Conservation (phyloP, 2,888 invertebrate species). For the Ormyrus rosae region DNA sequence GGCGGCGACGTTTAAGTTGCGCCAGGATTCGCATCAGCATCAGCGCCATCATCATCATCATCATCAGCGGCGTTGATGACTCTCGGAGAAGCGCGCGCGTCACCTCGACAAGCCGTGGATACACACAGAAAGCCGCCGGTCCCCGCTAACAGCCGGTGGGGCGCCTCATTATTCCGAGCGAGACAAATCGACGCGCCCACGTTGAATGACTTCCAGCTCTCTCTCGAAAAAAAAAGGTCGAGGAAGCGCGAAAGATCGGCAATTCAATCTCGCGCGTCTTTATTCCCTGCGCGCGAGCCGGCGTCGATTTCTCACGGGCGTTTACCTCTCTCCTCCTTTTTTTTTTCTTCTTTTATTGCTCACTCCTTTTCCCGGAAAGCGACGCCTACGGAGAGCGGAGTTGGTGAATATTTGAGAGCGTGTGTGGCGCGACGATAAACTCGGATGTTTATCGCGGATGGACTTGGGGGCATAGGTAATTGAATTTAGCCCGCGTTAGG, state of each 20-base stretch:
- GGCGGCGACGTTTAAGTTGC: too few species aligned
- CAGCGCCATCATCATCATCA: neutral
- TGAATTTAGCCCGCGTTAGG: conserved; percentile 19
- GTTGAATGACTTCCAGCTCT: neutral
- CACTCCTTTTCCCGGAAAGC: conserved; percentile 31
- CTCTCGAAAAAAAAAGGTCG: too few species aligned
- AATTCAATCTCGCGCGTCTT: conserved; percentile 37
- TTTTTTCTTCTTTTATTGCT: neutral
- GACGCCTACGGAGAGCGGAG: neutral
- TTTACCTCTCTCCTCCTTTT: conserved; percentile 1
- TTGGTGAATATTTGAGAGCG: neutral
- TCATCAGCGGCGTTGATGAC: neutral
- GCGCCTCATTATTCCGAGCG: conserved; percentile 43
- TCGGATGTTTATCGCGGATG: conserved; percentile 34
- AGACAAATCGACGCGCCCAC: conserved; percentile 37
- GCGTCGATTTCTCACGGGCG: conserved; percentile 21
- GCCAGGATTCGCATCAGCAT: too few species aligned
- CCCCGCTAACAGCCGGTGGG: neutral
- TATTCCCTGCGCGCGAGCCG: conserved; percentile 16
- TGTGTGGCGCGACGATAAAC: conserved; percentile 26
- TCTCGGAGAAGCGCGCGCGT: conserved; percentile 13
- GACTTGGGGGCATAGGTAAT: conserved; percentile 9
- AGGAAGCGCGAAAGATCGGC: conserved; percentile 28
- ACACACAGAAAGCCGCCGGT: conserved; percentile 27
- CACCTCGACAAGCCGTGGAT: neutral